Conservation (phyloP, 2,888 invertebrate genomes). For the Aphodius sticticus region DNA sequence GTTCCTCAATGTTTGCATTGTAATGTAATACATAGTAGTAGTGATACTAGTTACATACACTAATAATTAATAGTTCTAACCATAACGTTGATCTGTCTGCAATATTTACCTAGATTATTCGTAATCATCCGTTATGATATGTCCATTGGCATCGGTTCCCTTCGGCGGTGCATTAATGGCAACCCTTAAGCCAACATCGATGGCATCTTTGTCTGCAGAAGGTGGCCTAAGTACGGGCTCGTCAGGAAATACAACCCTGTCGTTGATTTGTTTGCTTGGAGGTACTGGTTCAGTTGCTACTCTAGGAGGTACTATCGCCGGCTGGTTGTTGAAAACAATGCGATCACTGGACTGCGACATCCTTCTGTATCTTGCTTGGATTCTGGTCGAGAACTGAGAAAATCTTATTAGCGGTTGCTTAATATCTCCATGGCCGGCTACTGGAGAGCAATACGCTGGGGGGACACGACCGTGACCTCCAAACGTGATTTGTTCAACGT, state of each 20-base stretch:
- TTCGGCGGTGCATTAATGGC: not conserved
- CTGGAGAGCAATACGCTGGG: not conserved
- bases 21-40: no score
- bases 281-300: not conserved
- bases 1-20: no score
- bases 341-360: not conserved
- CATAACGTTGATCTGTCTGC: no score
- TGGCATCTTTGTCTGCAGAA: not conserved
- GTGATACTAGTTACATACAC: no score
- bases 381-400: not conserved
- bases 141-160: not conserved
- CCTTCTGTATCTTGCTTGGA: not conserved
- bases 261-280: not conserved
- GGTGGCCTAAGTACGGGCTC: not conserved
- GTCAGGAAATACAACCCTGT: not conserved
- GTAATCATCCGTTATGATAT: not conserved
- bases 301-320: not conserved
- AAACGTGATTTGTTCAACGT: slow-evolving; percentile 4
- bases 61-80: no score
- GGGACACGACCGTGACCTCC: slow-evolving; percentile 4
- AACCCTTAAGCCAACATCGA: not conserved
- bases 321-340: not conserved
- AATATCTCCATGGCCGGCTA: not conserved
- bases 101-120: not conserved
- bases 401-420: not conserved